Conservation (phyloP, 2,113 vertebrate genomes). For the Esox niger region DNA sequence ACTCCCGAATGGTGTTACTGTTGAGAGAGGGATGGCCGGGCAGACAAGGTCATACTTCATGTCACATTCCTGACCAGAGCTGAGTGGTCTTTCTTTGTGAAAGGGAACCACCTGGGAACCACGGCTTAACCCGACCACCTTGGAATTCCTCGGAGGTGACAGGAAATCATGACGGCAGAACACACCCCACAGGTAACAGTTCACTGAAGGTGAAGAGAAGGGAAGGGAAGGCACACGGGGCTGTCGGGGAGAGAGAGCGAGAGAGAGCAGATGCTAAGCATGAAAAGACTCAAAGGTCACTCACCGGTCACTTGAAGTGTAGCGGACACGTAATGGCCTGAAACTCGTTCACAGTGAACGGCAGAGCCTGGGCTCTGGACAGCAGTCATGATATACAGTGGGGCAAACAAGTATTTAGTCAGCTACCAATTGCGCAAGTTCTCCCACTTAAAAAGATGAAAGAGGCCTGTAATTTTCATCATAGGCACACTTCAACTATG, state of each 20-base stretch:
- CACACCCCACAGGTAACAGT: conserved; percentile 24
- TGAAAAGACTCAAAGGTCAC: no score
- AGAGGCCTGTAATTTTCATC: no score
- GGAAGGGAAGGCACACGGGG: no score
- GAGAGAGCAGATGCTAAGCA: no score
- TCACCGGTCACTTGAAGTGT: no score
- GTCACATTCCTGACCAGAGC: conserved; percentile 59
- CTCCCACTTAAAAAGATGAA: no score
- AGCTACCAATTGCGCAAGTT: no score
- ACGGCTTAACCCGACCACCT: conserved; percentile 49
- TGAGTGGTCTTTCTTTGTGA: conserved; percentile 69
- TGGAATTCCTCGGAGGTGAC: conserved; percentile 49
- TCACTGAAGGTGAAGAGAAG: conserved; percentile 50
- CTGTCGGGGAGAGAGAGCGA: no score
- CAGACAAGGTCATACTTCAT: conserved; percentile 54
- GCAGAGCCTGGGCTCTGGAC: conserved; percentile 25
- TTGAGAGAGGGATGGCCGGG: conserved; percentile 27
- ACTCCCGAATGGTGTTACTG: conserved; percentile 48
- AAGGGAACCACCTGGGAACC: conserved; percentile 51
- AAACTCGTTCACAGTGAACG: conserved; percentile 28
- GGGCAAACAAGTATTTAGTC: no score
- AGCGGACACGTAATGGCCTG: conserved; percentile 53
- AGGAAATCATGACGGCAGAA: conserved; percentile 46
- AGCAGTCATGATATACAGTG: no score
- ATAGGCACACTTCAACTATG: no score